Evolutionary conservation across 2,113 vertebrate genomes (phyloP).

Genomic region (Tretioscincus oriximinensis): DNA sequence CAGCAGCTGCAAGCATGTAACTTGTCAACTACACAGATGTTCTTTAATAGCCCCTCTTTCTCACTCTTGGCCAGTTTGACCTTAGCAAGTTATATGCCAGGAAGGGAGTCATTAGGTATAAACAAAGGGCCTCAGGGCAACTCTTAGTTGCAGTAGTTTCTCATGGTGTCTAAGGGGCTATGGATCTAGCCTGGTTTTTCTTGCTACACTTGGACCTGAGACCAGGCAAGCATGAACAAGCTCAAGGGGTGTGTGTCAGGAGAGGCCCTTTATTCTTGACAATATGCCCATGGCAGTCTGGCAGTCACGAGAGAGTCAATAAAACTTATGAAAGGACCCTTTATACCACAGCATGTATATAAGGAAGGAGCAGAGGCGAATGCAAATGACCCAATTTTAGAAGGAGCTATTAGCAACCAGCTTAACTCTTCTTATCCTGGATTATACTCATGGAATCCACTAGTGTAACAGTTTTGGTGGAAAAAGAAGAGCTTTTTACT

Average conservation of each 20-base stretch:
- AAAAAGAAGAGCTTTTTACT: constrained; percentile 31
- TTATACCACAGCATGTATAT: constrained; percentile 50
- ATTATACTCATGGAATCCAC: constrained; percentile 45
- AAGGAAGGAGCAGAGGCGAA: constrained; percentile 47
- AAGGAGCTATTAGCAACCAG: constrained; percentile 58
- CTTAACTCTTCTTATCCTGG: constrained; percentile 67
- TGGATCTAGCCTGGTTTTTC: background rate
- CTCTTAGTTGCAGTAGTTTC: background rate
- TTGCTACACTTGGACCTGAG: background rate
- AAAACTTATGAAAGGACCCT: constrained; percentile 60
- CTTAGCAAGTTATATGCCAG: background rate
- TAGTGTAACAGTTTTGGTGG: background rate
- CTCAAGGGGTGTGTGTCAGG: background rate
- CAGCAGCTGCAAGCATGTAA: background rate
- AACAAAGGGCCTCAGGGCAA: background rate
- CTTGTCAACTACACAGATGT: background rate
- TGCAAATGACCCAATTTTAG: constrained; percentile 60
- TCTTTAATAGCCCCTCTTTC: background rate
- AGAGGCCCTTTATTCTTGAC: constrained; percentile 48
- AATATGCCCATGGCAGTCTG: constrained; percentile 47
- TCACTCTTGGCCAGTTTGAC: background rate
- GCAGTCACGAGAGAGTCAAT: constrained; percentile 54
- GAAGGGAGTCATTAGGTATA: background rate
- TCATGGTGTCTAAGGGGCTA: background rate
- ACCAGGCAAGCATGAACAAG: background rate